phyloP scores from a whole-genome alignment of 2,113 vertebrate species.

The Euleptes europaea region DNA sequence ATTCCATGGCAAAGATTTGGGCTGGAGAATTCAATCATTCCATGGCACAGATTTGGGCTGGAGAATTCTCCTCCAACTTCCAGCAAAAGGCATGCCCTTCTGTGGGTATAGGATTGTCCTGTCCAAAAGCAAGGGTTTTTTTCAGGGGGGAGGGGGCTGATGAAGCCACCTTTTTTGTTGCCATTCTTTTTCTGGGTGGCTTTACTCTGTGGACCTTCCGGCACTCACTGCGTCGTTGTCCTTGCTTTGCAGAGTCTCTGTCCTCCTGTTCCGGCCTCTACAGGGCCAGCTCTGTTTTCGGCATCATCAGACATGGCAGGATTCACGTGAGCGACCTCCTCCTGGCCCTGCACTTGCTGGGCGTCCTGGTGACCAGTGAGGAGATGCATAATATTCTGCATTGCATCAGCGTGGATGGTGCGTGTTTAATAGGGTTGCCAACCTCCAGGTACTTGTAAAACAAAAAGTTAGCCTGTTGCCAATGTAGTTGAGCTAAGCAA shows the following conservation, averaged over 20 bases:
- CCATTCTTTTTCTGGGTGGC: not conserved
- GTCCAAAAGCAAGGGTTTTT: not conserved
- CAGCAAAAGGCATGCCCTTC: not conserved
- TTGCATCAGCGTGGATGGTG: constrained; percentile 47
- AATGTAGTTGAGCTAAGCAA: no score
- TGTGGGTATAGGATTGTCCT: not conserved
- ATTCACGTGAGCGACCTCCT: constrained; percentile 53
- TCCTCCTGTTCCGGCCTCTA: constrained; percentile 30
- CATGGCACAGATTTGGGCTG: not conserved
- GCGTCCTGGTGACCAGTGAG: constrained; percentile 38
- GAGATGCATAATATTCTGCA: constrained; percentile 45
- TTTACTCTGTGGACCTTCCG: not conserved
- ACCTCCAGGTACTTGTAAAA: no score
- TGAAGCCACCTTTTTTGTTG: not conserved
- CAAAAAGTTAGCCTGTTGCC: no score
- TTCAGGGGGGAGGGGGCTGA: not conserved
- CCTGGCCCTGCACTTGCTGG: constrained; percentile 11
- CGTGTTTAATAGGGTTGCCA: no score
- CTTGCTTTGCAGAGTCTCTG: not conserved
- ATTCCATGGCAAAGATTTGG: not conserved
- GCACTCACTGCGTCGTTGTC: not conserved
- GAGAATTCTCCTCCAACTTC: not conserved
- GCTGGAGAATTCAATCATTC: not conserved
- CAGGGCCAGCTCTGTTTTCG: constrained; percentile 52
- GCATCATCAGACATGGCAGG: constrained; percentile 41